These are phyloP conservation scores for Hephaestus fuliginosus DNA, from an alignment of 2,797 vertebrate species.

Conservation along the genomic window DNA sequence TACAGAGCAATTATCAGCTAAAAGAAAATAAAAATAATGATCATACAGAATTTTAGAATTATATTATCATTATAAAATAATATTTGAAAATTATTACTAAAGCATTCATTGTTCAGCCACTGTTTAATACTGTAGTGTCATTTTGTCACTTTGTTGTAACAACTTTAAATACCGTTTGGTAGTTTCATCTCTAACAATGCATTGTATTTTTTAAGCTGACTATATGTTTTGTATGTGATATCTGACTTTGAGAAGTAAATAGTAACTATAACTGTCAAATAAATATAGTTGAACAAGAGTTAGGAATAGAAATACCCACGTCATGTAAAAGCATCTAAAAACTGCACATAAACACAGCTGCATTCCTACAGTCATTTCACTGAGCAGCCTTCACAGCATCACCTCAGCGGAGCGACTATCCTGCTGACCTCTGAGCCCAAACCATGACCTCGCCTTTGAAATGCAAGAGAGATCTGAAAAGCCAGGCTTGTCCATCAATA, in stretches of 20 bases:
- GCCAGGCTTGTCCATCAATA: slow-evolving; percentile 70
- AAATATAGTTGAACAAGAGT: background rate
- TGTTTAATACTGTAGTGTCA: background rate
- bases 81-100: background rate
- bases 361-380: slow-evolving; percentile 36
- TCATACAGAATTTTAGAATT: background rate
- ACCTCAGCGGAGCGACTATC: slow-evolving; percentile 55
- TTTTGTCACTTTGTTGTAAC: background rate
- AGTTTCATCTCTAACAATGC: background rate
- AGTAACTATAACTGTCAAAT: background rate
- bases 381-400: slow-evolving; percentile 44
- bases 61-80: background rate
- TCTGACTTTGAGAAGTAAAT: background rate
- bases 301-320: background rate
- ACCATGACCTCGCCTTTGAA: slow-evolving; percentile 77
- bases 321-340: background rate
- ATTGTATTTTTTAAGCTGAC: background rate
- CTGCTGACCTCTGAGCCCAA: slow-evolving; percentile 71
- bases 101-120: background rate
- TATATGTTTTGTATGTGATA: background rate
- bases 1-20: background rate
- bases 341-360: background rate
- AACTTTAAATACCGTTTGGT: background rate
- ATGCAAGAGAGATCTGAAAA: slow-evolving; percentile 74
- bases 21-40: background rate